phyloP scores from a whole-genome alignment of 2,888 invertebrate genomes.

The Myopa tessellatipennis region DNA sequence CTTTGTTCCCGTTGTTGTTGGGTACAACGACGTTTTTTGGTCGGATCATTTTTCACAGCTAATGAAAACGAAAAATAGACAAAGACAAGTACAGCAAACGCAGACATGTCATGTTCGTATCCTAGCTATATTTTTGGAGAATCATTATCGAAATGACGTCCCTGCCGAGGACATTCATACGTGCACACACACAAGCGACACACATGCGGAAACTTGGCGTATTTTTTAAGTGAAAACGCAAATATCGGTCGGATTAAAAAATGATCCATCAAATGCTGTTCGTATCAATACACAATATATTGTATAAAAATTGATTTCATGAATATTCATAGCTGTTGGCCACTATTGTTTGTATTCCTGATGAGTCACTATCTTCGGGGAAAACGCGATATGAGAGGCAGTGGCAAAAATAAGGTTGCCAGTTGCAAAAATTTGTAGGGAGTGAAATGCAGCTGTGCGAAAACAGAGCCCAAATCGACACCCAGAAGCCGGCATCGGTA shows the following conservation, averaged over 20 bases:
- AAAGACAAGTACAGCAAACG: neutral
- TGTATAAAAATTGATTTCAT: slow-evolving; percentile 26
- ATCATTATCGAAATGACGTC: slow-evolving; percentile 40
- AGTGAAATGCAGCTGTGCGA: neutral
- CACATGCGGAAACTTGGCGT: neutral
- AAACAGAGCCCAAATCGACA: neutral
- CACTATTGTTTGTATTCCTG: slow-evolving; percentile 27
- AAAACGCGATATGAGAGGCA: neutral
- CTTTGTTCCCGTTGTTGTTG: slow-evolving; percentile 12
- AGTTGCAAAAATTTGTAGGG: neutral
- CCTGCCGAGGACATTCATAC: slow-evolving; percentile 1
- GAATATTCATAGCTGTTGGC: slow-evolving; percentile 34
- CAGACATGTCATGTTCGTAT: neutral
- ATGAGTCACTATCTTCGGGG: slow-evolving; percentile 20
- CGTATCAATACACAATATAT: slow-evolving; percentile 35
- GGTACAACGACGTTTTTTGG: neutral
- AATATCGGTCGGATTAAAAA: slow-evolving; percentile 46
- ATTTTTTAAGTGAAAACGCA: slow-evolving; percentile 35
- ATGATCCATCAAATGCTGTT: slow-evolving; percentile 49
- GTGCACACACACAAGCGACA: neutral
- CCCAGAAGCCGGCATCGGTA: neutral
- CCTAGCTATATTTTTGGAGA: slow-evolving; percentile 17
- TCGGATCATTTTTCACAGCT: slow-evolving; percentile 45
- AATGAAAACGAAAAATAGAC: slow-evolving; percentile 33
- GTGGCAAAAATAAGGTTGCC: too few relatives aligned